Evolutionary conservation across 1,140 invertebrate species (phyloP).

Genomic region (Drosophila ercepeae): DNA sequence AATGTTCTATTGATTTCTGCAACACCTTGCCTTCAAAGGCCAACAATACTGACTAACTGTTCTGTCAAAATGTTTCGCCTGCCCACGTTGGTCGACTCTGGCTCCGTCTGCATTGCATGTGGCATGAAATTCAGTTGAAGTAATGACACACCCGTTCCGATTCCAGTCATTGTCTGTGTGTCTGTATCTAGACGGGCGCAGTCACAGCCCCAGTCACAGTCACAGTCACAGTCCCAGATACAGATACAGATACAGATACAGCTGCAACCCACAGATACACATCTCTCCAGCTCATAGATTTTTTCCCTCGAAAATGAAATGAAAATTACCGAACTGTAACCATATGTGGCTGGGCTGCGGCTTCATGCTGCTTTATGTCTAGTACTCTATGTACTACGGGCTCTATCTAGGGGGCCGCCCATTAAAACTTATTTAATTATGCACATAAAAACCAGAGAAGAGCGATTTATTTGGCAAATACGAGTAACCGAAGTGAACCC

Average conservation of each 20-base stretch:
- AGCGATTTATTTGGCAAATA: constrained; percentile 61
- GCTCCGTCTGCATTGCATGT: constrained; percentile 57
- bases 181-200: constrained; percentile 9
- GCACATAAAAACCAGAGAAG: constrained; percentile 44
- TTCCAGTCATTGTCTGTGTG: constrained; percentile 34
- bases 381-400: constrained; percentile 42
- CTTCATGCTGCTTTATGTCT: constrained; percentile 56
- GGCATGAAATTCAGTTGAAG: constrained; percentile 77
- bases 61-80: constrained; percentile 73
- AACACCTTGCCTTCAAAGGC: constrained; percentile 68
- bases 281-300: constrained; percentile 58
- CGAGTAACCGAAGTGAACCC: constrained; percentile 45
- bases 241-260: constrained; percentile 7
- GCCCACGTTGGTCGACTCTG: constrained; percentile 54
- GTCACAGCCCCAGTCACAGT: constrained; percentile 22
- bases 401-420: constrained; percentile 7
- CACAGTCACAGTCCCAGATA: constrained; percentile 20
- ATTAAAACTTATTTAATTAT: constrained; percentile 64
- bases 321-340: constrained; percentile 78
- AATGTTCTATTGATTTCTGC: constrained; percentile 79
- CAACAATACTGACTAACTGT: constrained; percentile 74
- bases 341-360: constrained; percentile 59
- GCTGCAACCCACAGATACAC: constrained; percentile 43
- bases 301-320: constrained; percentile 70
- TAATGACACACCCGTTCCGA: constrained; percentile 79